These are phyloP conservation scores for Heteromormyrus szaboi DNA, from an alignment of 2,797 vertebrate genomes.

Conservation along the genomic window DNA sequence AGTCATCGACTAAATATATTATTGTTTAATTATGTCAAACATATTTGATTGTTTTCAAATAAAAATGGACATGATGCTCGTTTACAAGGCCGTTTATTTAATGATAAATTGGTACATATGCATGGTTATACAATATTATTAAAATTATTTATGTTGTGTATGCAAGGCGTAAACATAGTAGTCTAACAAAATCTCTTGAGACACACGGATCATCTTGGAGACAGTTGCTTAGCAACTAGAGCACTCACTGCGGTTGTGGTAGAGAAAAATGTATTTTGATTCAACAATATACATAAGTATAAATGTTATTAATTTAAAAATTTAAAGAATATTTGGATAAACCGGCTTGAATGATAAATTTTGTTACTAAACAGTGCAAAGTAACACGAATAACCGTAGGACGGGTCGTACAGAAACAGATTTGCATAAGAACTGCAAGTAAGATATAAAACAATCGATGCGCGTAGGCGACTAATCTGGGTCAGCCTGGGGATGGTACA, in stretches of 20 bases:
- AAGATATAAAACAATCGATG: neutral
- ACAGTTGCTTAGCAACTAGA: slow-evolving; percentile 8
- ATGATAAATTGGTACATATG: neutral
- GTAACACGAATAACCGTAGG: neutral
- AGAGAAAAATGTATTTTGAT: neutral
- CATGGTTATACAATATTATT: neutral
- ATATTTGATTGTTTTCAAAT: neutral
- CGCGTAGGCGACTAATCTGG: neutral
- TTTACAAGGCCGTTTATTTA: neutral
- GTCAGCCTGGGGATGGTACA: neutral
- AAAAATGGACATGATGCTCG: neutral
- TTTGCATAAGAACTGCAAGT: neutral
- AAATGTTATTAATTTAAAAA: neutral
- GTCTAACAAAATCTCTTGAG: neutral
- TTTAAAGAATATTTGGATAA: neutral
- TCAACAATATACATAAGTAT: neutral
- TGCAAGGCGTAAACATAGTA: neutral
- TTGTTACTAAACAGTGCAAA: neutral
- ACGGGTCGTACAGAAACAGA: neutral
- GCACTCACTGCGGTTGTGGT: neutral
- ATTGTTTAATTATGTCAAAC: neutral
- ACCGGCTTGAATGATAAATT: neutral
- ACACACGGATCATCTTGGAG: neutral
- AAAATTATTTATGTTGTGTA: neutral
- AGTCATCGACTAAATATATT: neutral